phyloP scores from a whole-genome alignment of 2,797 vertebrate species.

The Odontamblyopus lacepedii region DNA sequence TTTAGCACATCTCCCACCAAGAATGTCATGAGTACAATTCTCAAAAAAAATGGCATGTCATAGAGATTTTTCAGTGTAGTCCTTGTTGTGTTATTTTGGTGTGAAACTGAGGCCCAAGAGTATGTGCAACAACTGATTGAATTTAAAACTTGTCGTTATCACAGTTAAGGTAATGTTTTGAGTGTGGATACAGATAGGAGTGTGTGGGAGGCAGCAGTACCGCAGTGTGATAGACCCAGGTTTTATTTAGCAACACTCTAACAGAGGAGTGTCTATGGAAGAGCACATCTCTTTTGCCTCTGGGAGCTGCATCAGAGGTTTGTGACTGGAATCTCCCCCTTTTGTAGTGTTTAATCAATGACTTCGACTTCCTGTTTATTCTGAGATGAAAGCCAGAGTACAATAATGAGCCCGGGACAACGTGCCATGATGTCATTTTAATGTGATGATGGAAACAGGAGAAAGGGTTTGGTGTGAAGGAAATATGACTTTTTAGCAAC shows the following conservation, averaged over 20 bases:
- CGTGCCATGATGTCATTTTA: not conserved
- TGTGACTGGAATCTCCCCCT: constrained; percentile 25
- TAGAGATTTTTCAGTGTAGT: not conserved
- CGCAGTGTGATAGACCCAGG: not conserved
- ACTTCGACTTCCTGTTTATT: constrained; percentile 22
- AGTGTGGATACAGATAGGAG: constrained; percentile 2
- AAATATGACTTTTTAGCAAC: not conserved
- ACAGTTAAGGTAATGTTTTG: not conserved
- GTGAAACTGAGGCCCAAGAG: not conserved
- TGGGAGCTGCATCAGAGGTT: constrained; percentile 19
- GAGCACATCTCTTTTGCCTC: constrained; percentile 1
- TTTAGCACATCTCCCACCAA: not conserved
- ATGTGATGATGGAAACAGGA: not conserved
- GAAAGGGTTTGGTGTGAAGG: not conserved
- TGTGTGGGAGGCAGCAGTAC: constrained; percentile 16
- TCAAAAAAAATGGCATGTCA: too few species aligned
- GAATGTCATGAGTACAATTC: not conserved
- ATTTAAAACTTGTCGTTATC: not conserved
- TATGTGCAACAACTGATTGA: not conserved
- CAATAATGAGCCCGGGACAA: not conserved
- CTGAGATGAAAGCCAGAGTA: constrained; percentile 3
- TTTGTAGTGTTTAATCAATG: constrained; percentile 28
- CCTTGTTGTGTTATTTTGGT: not conserved
- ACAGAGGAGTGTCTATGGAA: not conserved
- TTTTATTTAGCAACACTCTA: constrained; percentile 12